Percentiles rank a stretch among this genome's conserved stretches.
Conservation (phyloP, 37 sponge, comb jelly and placozoan genomes). For the Halisarca cf. caerulea region DNA sequence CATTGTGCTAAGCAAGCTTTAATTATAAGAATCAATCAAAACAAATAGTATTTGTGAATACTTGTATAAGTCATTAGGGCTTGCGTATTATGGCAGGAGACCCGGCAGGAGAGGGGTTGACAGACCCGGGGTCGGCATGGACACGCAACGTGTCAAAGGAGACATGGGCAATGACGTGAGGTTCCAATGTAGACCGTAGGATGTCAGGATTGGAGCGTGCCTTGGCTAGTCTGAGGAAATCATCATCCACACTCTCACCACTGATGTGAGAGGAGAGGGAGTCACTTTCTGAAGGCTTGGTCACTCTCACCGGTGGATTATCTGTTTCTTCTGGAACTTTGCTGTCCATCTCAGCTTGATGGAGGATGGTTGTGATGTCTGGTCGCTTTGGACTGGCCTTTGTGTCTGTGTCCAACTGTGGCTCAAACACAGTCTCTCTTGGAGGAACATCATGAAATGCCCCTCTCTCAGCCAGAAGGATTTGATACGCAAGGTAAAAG, state of each 20-base stretch:
- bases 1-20: too few relatives aligned
- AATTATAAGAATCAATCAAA: too few relatives aligned
- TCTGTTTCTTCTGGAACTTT: not conserved
- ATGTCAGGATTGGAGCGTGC: constrained; percentile 88
- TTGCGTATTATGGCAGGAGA: constrained; percentile 10
- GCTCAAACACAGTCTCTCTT: constrained; percentile 78
- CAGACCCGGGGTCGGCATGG: constrained; percentile 12
- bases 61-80: not conserved
- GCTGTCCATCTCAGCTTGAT: not conserved
- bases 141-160: constrained; percentile 6
- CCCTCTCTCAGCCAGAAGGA: constrained; percentile 73
- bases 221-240: constrained; percentile 73
- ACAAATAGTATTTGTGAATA: too few relatives aligned
- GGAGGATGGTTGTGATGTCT: constrained; percentile 17
- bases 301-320: constrained; percentile 16
- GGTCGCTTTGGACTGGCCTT: constrained; percentile 32
- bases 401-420: constrained; percentile 68
- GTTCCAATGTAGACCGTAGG: constrained; percentile 65
- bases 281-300: constrained; percentile 51
- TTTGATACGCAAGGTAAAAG: constrained; percentile 86
- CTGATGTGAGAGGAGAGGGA: constrained; percentile 27
- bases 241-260: constrained; percentile 47
- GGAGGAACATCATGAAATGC: constrained; percentile 63
- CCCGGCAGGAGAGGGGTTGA: constrained; percentile 18
- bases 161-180: constrained; percentile 22